Evolutionary conservation across 2,888 invertebrate genomes (phyloP), one percentile per base, ranked within the genome.

Genomic region (Tetragonisca angustula): DNA sequence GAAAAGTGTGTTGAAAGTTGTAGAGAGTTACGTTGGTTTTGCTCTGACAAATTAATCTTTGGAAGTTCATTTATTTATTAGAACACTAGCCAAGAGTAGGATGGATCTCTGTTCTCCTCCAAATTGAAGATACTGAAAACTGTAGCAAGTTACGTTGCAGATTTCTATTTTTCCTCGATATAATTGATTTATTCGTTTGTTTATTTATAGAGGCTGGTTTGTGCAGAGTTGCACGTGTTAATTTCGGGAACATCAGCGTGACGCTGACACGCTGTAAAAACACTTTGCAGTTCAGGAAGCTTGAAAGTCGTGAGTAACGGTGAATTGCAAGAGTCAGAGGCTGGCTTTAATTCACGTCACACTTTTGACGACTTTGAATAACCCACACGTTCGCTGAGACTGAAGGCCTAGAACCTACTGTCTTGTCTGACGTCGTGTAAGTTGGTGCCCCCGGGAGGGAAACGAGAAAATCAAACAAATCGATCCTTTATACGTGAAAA

Each of bases 311-410:
- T 50, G 75, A 68, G 75, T 76, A 76, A 76, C 76, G 76, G 70
- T 76, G 76, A 76, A 64, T 70, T 13, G 74, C 74, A 62, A 73
- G 62, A 50, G 72, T 11, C 49, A 43, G 43, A 43, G 54, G n/a
- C 36, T 56, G 65, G 67, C 65, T 76, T 76, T 76, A 71, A 71
- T 76, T 62, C 76, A 64, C 76, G 76, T 76, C 76, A 54, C 76
- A 70, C 62, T 76, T 76, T 76, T 71, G 52, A 76, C 76, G 76
- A 76, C 76, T 76, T 76, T 71, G 71, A 76, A 70, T 70, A 76
- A 71, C 70, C 70, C 24, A 64, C 64, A 43, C 43, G 43, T 13
- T 64, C 13, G 43, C 36, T 52, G 27, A 24, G 36, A 32, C 5
- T 36, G 62, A 76, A 54, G 71, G 62, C 52, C 24, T 19, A 17